Evolutionary conservation across 2,113 vertebrate species (phyloP).

Genomic region (Neodon shergylaensis): DNA sequence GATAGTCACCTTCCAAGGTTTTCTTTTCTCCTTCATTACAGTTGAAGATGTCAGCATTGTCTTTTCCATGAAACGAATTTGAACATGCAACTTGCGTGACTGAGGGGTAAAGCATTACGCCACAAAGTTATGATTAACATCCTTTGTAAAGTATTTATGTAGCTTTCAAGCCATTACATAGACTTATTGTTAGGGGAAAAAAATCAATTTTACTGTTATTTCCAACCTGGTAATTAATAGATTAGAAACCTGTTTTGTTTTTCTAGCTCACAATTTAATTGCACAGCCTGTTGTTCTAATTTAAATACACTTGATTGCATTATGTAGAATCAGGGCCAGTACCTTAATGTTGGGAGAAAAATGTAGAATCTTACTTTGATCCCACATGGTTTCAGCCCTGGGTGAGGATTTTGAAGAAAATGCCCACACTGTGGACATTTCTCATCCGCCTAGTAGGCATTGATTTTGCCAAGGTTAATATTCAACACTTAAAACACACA

Average conservation of each 20-base stretch:
- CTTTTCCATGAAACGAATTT: not conserved
- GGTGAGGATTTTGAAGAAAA: not conserved
- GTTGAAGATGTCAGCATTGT: not conserved
- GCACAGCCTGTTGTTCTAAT: constrained; percentile 20
- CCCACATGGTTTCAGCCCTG: not conserved
- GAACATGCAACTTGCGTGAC: constrained; percentile 8
- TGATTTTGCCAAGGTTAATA: not conserved
- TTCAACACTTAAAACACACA: not conserved
- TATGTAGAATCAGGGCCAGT: constrained; percentile 4
- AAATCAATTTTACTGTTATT: constrained; percentile 45
- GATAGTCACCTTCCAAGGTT: constrained; percentile 27
- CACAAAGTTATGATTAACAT: constrained; percentile 47
- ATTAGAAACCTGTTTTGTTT: constrained; percentile 55
- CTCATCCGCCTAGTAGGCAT: not conserved
- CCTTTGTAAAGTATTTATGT: constrained; percentile 29
- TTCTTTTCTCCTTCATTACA: constrained; percentile 12
- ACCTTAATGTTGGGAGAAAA: not conserved
- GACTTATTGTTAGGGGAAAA: constrained; percentile 6
- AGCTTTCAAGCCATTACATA: constrained; percentile 34
- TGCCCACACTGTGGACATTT: not conserved
- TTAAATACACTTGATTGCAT: constrained; percentile 12
- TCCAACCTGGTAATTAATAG: constrained; percentile 17
- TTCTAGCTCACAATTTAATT: constrained; percentile 51
- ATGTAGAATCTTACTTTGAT: constrained; percentile 16
- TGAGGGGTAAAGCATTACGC: not conserved